A percentile compares a stretch with the other conserved stretches of the same genome.
Conservation (phyloP, 2,888 invertebrate species). For the Hemithea aestivaria region DNA sequence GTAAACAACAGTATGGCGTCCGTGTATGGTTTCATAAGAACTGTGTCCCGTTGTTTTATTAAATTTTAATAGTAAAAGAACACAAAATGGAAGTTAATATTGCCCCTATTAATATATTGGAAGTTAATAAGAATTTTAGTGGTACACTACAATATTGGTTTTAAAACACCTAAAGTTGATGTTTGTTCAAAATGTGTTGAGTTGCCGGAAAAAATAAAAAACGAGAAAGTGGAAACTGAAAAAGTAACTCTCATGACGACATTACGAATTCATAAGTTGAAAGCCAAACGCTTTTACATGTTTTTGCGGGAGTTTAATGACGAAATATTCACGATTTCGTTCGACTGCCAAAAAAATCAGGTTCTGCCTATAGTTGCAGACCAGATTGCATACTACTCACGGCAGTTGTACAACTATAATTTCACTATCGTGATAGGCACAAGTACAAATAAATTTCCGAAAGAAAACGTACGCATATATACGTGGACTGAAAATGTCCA, state of each 20-base stretch:
- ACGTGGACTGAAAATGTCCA: slow-evolving; percentile 18
- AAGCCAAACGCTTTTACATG: slow-evolving; percentile 14
- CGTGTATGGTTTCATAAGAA: background rate
- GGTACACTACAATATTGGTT: slow-evolving; percentile 10
- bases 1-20: background rate
- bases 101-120: background rate
- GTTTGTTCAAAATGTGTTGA: slow-evolving; percentile 4
- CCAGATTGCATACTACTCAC: slow-evolving; percentile 1
- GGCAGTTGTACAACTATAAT: slow-evolving; percentile 3
- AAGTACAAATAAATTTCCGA: slow-evolving; percentile 8
- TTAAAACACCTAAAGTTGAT: slow-evolving; percentile 4
- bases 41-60: background rate
- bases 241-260: slow-evolving; percentile 5
- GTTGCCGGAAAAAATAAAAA: slow-evolving; percentile 3
- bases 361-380: slow-evolving; percentile 3
- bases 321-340: slow-evolving; percentile 22
- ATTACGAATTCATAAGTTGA: slow-evolving; percentile 17
- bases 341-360: slow-evolving; percentile 23
- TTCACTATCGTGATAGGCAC: slow-evolving; percentile 2
- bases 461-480: slow-evolving; percentile 24
- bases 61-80: background rate
- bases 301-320: slow-evolving; percentile 8
- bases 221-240: background rate
- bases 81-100: background rate
- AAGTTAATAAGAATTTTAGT: slow-evolving; percentile 4